Evolutionary conservation across 2,113 vertebrate genomes (phyloP).

Genomic region (Grallaria varia): DNA sequence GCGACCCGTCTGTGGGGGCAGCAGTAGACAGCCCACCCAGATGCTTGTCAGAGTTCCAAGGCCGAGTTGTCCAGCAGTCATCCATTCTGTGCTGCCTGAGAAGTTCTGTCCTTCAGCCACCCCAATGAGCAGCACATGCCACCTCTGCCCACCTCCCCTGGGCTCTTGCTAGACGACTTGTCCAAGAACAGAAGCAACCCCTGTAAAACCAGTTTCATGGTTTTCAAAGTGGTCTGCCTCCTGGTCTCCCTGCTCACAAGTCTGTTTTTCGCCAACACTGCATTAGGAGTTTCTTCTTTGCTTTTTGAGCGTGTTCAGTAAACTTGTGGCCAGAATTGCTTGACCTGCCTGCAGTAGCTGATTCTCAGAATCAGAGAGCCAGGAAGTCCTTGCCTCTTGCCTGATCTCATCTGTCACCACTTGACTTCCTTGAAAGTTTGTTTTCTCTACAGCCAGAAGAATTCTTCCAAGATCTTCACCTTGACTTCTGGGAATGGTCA

Average conservation of each 20-base stretch:
- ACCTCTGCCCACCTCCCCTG: background rate
- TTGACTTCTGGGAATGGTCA: background rate
- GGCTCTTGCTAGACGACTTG: background rate
- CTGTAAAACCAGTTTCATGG: background rate
- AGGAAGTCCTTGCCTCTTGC: background rate
- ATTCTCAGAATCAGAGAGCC: background rate
- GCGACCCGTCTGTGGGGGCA: background rate
- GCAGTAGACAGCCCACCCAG: background rate
- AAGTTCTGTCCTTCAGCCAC: background rate
- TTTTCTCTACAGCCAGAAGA: background rate
- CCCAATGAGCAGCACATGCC: fast-evolving
- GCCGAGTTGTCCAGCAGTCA: background rate
- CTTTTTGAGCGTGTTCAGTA: background rate
- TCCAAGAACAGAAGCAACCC: background rate
- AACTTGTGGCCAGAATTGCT: background rate
- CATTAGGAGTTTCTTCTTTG: background rate
- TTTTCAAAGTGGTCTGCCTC: background rate
- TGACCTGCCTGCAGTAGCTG: background rate
- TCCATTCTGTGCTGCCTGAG: background rate
- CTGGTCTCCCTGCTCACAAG: background rate
- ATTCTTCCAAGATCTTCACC: background rate
- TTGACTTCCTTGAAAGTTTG: background rate
- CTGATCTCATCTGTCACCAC: background rate
- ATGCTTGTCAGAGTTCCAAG: background rate
- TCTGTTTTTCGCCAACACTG: background rate